Percentiles rank a stretch among this genome's conserved stretches.
Conservation (phyloP, 2,797 vertebrate species). For the Danionella dracula region DNA sequence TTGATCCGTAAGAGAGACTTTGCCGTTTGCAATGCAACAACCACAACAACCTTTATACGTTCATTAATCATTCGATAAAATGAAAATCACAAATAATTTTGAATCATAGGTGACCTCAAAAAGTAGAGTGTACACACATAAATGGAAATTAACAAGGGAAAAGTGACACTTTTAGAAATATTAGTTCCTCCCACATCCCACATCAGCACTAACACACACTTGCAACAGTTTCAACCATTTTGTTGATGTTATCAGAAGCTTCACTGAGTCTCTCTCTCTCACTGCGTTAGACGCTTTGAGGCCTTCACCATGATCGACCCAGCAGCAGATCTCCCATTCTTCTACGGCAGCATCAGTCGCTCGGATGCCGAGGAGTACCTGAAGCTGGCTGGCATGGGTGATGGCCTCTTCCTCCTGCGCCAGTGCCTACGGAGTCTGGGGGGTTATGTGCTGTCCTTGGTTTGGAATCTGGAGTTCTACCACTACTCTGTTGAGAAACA, state of each 20-base stretch:
- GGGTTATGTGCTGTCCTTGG: conserved; percentile 90
- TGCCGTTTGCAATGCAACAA: conserved; percentile 40
- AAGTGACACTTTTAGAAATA: neutral
- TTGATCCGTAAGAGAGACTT: conserved; percentile 45
- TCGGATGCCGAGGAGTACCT: conserved; percentile 85
- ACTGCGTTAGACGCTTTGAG: neutral
- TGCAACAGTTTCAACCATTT: conserved; percentile 8
- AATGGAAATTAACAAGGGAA: neutral
- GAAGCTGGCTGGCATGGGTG: conserved; percentile 87
- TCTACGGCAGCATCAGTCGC: conserved; percentile 90
- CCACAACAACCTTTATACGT: neutral
- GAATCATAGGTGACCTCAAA: too few species aligned
- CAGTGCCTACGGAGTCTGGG: conserved; percentile 91
- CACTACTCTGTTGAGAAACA: conserved; percentile 92
- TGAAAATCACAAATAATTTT: neutral
- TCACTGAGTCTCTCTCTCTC: neutral
- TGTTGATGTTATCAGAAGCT: conserved; percentile 13
- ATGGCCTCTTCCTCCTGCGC: conserved; percentile 88
- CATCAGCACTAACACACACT: conserved; percentile 37
- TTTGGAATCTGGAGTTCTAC: conserved; percentile 80
- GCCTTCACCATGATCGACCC: conserved; percentile 77
- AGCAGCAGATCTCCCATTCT: conserved; percentile 88
- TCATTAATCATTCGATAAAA: neutral
- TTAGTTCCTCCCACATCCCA: conserved; percentile 22
- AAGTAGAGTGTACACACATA: too few species aligned